phyloP scores from a whole-genome alignment of 2,113 vertebrate genomes.

The Elaphurus davidianus region DNA sequence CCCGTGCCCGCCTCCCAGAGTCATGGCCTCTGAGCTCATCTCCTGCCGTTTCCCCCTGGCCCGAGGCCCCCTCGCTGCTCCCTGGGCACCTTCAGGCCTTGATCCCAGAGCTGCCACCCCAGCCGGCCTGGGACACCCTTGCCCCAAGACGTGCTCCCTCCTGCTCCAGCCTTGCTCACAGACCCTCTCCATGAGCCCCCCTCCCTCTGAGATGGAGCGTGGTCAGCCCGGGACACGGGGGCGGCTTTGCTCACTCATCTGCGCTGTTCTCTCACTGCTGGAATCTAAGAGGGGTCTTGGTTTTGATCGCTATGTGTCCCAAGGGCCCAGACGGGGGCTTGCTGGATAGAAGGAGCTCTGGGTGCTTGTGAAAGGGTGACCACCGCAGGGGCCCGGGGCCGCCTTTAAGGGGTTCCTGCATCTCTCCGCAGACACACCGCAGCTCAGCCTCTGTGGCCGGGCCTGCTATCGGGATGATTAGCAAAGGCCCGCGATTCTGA shows the following conservation, averaged over 20 bases:
- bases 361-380: too few relatives aligned
- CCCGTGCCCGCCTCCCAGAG: rapidly evolving
- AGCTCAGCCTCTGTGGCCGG: background rate
- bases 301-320: background rate
- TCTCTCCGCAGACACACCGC: too few relatives aligned
- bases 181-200: background rate
- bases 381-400: rapidly evolving
- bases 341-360: background rate
- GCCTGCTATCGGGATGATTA: rapidly evolving
- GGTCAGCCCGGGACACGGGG: too few relatives aligned
- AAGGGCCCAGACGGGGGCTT: background rate
- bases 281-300: background rate
- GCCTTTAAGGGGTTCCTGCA: background rate
- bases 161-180: background rate
- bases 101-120: background rate
- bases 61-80: rapidly evolving
- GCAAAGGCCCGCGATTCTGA: rapidly evolving
- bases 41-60: rapidly evolving
- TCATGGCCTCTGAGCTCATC: background rate
- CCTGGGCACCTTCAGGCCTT: rapidly evolving
- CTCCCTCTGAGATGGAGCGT: background rate
- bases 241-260: rapidly evolving
- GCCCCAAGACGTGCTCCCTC: rapidly evolving
- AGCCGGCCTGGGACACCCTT: background rate
- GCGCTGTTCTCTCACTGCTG: rapidly evolving